Base-by-base conservation (phyloP, 2,113 vertebrate species). In the Pygoscelis adeliae region DNA sequence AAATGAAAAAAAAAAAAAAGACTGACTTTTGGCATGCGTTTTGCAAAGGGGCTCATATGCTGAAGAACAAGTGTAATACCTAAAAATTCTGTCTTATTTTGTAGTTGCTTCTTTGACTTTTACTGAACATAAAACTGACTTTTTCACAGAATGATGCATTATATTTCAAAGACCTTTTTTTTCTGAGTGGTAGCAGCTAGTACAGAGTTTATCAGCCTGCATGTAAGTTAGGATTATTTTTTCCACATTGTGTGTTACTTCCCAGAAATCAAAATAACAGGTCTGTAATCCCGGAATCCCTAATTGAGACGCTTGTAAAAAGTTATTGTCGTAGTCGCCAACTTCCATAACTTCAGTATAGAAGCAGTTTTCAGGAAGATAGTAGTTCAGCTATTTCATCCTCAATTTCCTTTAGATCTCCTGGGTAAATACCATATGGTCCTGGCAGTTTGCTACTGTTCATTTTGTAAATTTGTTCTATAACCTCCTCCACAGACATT, bases 381-480 rank as follows among this genome's bases (percentile, higher is more conserved):
- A 74, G 61, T 29, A 61, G 62, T 55, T 93, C 63, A 78, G 36
- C 65, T 87, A 78, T 94, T 94, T 96, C 67, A 86, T 77, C 71
- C 50, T 93, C 91, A 81, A 77, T 95, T 94, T 89, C 70, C 77
- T 73, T 81, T 58, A 50, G n/a, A 46, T 84, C 42, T 91, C 91
- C 91, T 78, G 63, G 47, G 69, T 95, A 90, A 96, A 96, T 93
- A 90, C 66, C 94, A 89, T 87, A 81, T 55, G 55, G 47, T 70
- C 65, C 72, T 44, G 77, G 93, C 72, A 93, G 59, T 94, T 95
- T 87, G 47, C 56, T 89, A 82, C 89, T 92, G 93, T 77, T 92
- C 93, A 85, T 76, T 95, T 92, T 89, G 89, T 81, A 71, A 53
- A 96, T 94, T 96, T 93, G 81, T 89, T 96, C 90, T 84, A 76